Evolutionary conservation across 2,113 vertebrate genomes (phyloP).

Genomic region (Tupaia tana): DNA sequence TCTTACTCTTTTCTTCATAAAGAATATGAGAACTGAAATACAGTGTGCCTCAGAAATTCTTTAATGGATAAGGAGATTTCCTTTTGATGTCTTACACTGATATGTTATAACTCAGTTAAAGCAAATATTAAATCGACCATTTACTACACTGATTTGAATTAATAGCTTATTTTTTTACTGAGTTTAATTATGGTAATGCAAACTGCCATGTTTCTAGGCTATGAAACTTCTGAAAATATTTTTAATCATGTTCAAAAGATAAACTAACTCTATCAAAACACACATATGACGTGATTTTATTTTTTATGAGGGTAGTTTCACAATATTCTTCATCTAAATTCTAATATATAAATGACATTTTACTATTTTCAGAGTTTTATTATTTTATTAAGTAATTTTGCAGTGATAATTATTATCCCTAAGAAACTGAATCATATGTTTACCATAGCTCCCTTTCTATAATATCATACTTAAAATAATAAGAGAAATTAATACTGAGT

Average conservation of each 20-base stretch:
- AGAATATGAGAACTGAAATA: neutral
- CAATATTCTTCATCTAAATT: neutral
- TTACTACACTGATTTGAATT: neutral
- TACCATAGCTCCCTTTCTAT: neutral
- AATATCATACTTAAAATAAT: neutral
- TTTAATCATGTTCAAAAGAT: neutral
- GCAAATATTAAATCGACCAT: constrained; percentile 15
- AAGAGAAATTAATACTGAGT: neutral
- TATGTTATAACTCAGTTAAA: neutral
- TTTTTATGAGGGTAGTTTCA: neutral
- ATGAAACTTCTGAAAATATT: neutral
- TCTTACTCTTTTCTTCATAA: neutral
- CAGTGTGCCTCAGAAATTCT: neutral
- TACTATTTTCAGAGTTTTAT: neutral
- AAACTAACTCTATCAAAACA: neutral
- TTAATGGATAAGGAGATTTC: neutral
- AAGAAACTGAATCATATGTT: neutral
- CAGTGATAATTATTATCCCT: neutral
- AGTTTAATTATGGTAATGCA: neutral
- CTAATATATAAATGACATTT: neutral
- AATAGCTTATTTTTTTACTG: constrained; percentile 1
- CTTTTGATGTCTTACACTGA: neutral
- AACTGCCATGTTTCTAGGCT: neutral
- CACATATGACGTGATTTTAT: neutral
- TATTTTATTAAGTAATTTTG: neutral